Percentiles rank a stretch among this genome's conserved stretches.
Evolutionary conservation across 2,888 invertebrate genomes (phyloP).

Genomic region (Rhamphomyia laevipes): DNA sequence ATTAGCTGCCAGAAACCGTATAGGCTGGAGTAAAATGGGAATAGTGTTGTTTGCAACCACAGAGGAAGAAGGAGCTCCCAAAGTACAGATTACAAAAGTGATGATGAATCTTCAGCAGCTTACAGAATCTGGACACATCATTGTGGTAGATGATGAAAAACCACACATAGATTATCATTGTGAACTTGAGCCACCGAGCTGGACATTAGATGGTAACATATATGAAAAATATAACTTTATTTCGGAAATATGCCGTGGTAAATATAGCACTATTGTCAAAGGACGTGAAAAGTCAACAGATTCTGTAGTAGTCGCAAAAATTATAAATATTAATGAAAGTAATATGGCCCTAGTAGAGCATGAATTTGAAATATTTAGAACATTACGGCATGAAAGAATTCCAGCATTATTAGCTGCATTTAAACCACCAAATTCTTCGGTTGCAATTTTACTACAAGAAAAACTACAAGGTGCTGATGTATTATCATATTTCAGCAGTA

Average conservation of each 20-base stretch:
- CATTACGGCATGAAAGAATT: slow-evolving; percentile 80
- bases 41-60: slow-evolving; percentile 70
- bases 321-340: slow-evolving; percentile 55
- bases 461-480: slow-evolving; percentile 87
- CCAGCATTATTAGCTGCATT: slow-evolving; percentile 61
- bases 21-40: slow-evolving; percentile 89
- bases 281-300: slow-evolving; percentile 65
- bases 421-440: slow-evolving; percentile 52
- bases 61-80: slow-evolving; percentile 50
- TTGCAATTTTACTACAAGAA: slow-evolving; percentile 64
- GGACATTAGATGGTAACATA: slow-evolving; percentile 54
- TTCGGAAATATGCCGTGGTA: slow-evolving; percentile 74
- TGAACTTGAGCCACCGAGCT: slow-evolving; percentile 62
- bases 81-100: slow-evolving; percentile 67
- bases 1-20: slow-evolving; percentile 75
- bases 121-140: slow-evolving; percentile 69
- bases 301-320: slow-evolving; percentile 71
- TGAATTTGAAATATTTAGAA: slow-evolving; percentile 74
- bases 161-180: slow-evolving; percentile 59
- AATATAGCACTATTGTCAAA: slow-evolving; percentile 76
- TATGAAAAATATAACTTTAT: slow-evolving; percentile 73
- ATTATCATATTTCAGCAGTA: slow-evolving; percentile 73
- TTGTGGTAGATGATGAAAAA: slow-evolving; percentile 50
- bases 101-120: slow-evolving; percentile 75
- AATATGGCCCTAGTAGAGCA: slow-evolving; percentile 54